Percentiles rank a stretch among this genome's conserved stretches.
Conservation (phyloP, 2,113 vertebrate genomes). For the Jaculus jaculus region DNA sequence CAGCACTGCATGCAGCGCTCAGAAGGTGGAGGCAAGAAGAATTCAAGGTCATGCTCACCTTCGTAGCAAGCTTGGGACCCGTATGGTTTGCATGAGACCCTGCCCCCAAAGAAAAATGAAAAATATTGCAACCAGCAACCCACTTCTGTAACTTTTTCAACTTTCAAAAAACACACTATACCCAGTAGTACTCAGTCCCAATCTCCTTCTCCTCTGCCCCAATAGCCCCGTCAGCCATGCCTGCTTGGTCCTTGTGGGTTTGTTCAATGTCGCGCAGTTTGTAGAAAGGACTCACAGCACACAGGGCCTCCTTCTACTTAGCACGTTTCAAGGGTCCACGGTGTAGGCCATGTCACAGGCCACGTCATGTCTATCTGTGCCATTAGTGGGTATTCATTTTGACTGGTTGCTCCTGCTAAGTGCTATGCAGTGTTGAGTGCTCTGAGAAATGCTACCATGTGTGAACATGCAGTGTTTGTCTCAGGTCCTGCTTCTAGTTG, state of each 20-base stretch:
- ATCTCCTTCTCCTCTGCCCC: not conserved
- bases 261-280: too few species aligned
- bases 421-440: rapidly evolving
- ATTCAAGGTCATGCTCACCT: too few species aligned
- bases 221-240: not conserved
- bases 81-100: too few species aligned
- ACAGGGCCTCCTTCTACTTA: rapidly evolving
- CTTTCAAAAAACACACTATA: not conserved
- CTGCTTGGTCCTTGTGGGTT: rapidly evolving
- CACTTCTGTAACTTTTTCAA: not conserved
- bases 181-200: not conserved
- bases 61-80: too few species aligned
- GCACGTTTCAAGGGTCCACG: rapidly evolving
- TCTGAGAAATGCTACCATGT: rapidly evolving
- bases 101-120: too few species aligned
- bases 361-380: rapidly evolving
- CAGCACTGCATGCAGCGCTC: too few species aligned
- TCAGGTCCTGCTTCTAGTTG: too few species aligned
- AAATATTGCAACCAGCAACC: too few species aligned
- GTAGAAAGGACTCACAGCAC: rapidly evolving
- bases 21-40: too few species aligned
- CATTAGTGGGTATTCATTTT: rapidly evolving
- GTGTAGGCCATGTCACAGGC: rapidly evolving
- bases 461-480: rapidly evolving
- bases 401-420: not conserved